Evolutionary conservation across 2,888 invertebrate species (phyloP), one percentile per base, ranked within the genome.

Genomic region (Drosophila kambysellisi): DNA sequence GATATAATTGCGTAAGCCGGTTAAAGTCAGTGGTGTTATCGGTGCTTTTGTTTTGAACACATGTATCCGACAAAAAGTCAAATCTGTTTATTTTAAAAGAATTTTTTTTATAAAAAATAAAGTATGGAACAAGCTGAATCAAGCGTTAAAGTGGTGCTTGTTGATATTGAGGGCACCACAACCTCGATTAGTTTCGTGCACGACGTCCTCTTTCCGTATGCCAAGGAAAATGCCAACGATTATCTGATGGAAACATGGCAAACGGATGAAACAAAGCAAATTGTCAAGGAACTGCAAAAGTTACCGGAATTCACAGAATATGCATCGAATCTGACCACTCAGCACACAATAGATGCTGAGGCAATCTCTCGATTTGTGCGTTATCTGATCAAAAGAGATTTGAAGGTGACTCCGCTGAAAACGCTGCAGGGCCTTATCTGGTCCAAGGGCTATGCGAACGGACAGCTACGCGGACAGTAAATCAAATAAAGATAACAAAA

Each of bases 361-460:
- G 93, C 94, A 76, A 93, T 97, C 35, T 94, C 96, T 17, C 94
- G 95, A 71, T 96, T 96, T 93, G 95, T 98, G 17, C 94, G 95
- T 79, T 96, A 96, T 95, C 96, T 97, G 93, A 98, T 98, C 95
- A 95, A 96, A 54, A 94, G 94, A 33, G 97, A 98, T 92, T 95
- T 97, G 70, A 97, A 98, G 92, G 95, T 95, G 41, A 95, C 95
- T 7, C 95, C 97, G 7, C 94, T 99, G 73, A 99, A 99, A 92
- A 95, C 95, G 58, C 94, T 99, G n/a, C 99, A 99, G 93, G 98
- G 98, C 0, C 95, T 97, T 74, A 96, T 99, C 86, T 98, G 97
- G 97, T 95, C 95, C 88, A 95, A 96, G 82, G 99, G 97, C 5
- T 99, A 98, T 91, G 95, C 95, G 81, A 94, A 94, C 62, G 97